Conservation (phyloP, 2,113 vertebrate genomes). For the Petromus typicus region DNA sequence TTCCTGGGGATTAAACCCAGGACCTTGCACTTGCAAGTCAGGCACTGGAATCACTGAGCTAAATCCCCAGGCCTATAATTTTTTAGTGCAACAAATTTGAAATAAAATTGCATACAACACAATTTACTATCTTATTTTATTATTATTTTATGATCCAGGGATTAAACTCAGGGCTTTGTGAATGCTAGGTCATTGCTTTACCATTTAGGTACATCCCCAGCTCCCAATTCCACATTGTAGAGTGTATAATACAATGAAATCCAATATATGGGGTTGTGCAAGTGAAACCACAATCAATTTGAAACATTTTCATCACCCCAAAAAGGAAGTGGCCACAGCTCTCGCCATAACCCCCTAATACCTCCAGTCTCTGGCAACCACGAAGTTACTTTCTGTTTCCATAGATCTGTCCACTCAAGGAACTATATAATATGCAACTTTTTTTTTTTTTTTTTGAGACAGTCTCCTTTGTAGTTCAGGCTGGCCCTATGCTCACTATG, state of each 20-base stretch:
- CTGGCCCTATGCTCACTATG: no score
- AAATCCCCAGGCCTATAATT: no score
- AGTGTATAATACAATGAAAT: neutral
- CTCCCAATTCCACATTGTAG: neutral
- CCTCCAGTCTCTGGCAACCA: neutral
- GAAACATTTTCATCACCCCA: conserved; percentile 13
- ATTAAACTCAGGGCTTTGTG: neutral
- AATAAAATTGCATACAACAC: neutral
- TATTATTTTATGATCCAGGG: neutral
- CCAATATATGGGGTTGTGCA: neutral
- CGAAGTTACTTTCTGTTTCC: neutral
- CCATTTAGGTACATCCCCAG: neutral
- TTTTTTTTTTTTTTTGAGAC: no score
- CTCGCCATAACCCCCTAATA: neutral
- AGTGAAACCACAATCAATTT: conserved; percentile 8
- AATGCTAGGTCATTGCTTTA: neutral
- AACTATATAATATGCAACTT: neutral
- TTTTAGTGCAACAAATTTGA: neutral
- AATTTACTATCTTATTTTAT: neutral
- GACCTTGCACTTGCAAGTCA: no score
- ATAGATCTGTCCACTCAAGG: neutral
- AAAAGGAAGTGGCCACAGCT: neutral
- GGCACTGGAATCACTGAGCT: no score
- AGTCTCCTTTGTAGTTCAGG: neutral
- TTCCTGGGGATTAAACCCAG: no score